phyloP scores from a whole-genome alignment of 2,888 invertebrate genomes.

The Leptinotarsa haldemani region DNA sequence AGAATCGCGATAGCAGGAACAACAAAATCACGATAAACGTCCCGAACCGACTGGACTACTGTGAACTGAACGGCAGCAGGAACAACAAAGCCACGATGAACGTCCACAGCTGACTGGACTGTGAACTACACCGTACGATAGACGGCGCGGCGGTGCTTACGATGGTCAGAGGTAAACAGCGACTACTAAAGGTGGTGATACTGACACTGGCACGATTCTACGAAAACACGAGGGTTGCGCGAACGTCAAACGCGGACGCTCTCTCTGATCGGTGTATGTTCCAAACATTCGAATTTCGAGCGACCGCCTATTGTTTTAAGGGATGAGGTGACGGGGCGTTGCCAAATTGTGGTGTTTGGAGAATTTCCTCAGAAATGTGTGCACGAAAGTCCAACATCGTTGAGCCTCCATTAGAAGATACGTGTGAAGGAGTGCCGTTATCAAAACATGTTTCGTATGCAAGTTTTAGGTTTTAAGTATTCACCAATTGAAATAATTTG shows the following conservation, averaged over 20 bases:
- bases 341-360: constrained; percentile 38
- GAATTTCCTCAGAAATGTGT: background rate
- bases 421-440: no score
- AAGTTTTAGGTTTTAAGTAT: no score
- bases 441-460: no score
- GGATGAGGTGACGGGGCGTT: constrained; percentile 41
- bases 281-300: constrained; percentile 16
- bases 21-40: background rate
- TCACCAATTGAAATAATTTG: no score
- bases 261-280: constrained; percentile 34
- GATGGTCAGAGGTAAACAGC: background rate
- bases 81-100: constrained; percentile 19
- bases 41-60: background rate
- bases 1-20: constrained; percentile 19
- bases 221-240: constrained; percentile 39
- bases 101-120: background rate
- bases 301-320: constrained; percentile 44
- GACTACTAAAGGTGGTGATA: constrained; percentile 13
- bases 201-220: constrained; percentile 9
- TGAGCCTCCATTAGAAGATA: background rate
- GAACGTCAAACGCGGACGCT: constrained; percentile 27
- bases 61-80: constrained; percentile 2
- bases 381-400: background rate
- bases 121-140: background rate
- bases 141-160: background rate